Evolutionary conservation across 2,113 vertebrate genomes (phyloP).

Genomic region (Willisornis vidua): DNA sequence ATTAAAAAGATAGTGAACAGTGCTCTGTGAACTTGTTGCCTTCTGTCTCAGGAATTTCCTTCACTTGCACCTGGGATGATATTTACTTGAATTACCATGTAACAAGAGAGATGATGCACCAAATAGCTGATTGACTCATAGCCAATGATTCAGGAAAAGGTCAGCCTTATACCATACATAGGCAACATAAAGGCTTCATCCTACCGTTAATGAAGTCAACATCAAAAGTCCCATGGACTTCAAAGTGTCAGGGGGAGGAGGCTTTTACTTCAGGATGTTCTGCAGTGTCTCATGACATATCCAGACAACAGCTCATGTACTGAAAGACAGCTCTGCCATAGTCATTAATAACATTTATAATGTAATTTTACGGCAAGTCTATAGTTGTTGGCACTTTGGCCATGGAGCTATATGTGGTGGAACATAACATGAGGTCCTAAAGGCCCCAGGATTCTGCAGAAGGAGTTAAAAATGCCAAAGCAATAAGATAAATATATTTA

Average conservation of each 20-base stretch:
- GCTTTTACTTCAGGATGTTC: not conserved
- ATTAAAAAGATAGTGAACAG: not conserved
- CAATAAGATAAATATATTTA: not conserved
- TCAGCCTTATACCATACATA: not conserved
- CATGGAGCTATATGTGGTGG: accelerated
- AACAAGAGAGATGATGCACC: not conserved
- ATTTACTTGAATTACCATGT: not conserved
- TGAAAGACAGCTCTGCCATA: not conserved
- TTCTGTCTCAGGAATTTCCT: not conserved
- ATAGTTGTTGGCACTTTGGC: not conserved
- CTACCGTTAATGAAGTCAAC: not conserved
- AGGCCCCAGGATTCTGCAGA: not conserved
- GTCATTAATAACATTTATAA: not conserved
- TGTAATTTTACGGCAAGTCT: not conserved
- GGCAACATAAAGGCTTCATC: not conserved
- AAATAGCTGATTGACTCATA: not conserved
- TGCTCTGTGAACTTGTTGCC: not conserved
- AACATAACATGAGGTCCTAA: not conserved
- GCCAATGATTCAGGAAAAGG: not conserved
- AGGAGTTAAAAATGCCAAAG: not conserved
- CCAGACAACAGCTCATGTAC: not conserved
- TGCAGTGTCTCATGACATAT: not conserved
- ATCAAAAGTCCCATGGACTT: slow-evolving; percentile 1
- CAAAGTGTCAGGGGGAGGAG: slow-evolving; percentile 2
- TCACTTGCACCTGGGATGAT: not conserved